These are phyloP conservation scores for Pecten maximus DNA, from an alignment of 2,888 invertebrate genomes.

Conservation along the genomic window DNA sequence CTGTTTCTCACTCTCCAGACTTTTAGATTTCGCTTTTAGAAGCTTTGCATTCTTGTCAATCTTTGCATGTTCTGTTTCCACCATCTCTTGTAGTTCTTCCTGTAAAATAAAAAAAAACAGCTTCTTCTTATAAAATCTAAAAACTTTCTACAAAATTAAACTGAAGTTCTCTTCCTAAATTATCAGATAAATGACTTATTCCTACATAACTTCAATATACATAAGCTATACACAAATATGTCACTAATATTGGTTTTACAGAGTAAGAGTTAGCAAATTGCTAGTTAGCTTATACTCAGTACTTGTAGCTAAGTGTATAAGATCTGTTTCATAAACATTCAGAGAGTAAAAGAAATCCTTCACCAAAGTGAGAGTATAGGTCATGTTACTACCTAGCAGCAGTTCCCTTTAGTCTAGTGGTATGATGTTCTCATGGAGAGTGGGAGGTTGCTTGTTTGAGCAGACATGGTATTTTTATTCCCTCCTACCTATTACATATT, in stretches of 20 bases:
- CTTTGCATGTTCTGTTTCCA: conserved; percentile 57
- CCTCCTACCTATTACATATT: not conserved
- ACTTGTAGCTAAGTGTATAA: no score
- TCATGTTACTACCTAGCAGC: no score
- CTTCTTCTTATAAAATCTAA: no score
- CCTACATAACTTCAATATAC: no score
- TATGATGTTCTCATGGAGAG: not conserved
- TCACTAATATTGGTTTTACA: no score
- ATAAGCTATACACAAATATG: no score
- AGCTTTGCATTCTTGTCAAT: conserved; percentile 43
- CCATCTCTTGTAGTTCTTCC: conserved; percentile 60
- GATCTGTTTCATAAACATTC: no score
- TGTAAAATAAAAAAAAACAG: conserved; percentile 42
- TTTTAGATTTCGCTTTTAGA: not conserved
- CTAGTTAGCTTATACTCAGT: no score
- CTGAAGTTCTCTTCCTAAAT: not conserved
- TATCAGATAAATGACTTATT: not conserved
- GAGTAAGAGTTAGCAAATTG: no score
- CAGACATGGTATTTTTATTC: not conserved
- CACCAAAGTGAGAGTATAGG: no score
- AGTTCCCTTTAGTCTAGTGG: conserved; percentile 37
- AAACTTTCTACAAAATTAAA: no score
- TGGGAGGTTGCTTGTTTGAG: not conserved
- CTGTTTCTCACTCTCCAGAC: not conserved
- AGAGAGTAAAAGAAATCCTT: no score